These are phyloP conservation scores for Nilaparvata lugens DNA, from an alignment of 1,140 invertebrate species.

Conservation along the genomic window DNA sequence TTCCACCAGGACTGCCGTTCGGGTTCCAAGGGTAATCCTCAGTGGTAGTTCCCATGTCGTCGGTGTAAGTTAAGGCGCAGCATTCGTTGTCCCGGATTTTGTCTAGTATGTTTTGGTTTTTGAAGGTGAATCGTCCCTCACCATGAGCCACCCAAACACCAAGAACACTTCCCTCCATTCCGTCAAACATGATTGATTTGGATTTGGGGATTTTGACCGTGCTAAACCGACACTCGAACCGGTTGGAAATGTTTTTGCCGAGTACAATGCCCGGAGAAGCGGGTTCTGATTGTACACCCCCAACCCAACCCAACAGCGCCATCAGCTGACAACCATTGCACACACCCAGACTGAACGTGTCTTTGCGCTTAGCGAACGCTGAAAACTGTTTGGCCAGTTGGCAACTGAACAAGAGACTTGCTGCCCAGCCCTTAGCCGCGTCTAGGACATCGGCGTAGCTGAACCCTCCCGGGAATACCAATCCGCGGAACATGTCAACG, in stretches of 20 bases:
- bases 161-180: conserved; percentile 73
- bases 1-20: conserved; percentile 74
- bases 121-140: conserved; percentile 62
- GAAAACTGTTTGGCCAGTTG: conserved; percentile 59
- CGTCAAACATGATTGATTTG: conserved; percentile 74
- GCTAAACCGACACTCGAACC: conserved; percentile 87
- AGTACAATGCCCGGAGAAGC: conserved; percentile 57
- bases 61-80: conserved; percentile 70
- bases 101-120: conserved; percentile 39
- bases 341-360: conserved; percentile 93
- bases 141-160: conserved; percentile 97
- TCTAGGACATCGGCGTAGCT: conserved; percentile 97
- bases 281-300: conserved; percentile 33
- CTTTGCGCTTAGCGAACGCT: conserved; percentile 54
- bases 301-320: conserved; percentile 75
- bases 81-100: conserved; percentile 50
- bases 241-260: conserved; percentile 76
- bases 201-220: conserved; percentile 66
- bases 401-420: conserved; percentile 68
- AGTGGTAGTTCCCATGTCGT: conserved; percentile 67
- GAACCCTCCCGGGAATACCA: conserved; percentile 95
- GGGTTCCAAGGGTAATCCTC: conserved; percentile 86
- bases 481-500: conserved; percentile 72
- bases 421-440: conserved; percentile 96
- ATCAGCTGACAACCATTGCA: conserved; percentile 98